These are phyloP conservation scores for Scopus umbretta DNA, from an alignment of 2,113 vertebrate genomes.

Conservation along the genomic window DNA sequence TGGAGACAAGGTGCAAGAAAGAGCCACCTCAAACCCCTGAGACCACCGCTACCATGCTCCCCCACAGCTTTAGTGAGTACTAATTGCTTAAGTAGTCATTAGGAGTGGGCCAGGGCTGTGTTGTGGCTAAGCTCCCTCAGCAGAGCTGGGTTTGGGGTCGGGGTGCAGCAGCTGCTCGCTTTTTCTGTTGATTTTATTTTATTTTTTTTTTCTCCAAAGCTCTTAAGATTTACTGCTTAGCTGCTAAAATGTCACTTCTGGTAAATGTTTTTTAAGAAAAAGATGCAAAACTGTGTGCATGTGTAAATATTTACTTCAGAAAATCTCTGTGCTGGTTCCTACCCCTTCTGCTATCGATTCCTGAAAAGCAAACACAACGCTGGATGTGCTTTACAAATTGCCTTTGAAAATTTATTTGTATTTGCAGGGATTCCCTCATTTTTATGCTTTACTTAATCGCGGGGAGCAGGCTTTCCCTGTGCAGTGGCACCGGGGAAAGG, in stretches of 20 bases:
- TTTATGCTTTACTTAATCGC: neutral
- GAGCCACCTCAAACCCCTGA: neutral
- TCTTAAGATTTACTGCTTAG: accelerated
- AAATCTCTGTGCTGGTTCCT: neutral
- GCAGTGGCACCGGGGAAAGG: neutral
- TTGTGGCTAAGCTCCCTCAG: neutral
- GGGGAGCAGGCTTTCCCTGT: accelerated
- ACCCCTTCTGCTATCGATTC: neutral
- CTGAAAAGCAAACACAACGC: neutral
- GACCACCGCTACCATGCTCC: accelerated
- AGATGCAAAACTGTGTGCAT: accelerated
- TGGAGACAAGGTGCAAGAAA: neutral
- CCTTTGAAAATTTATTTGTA: neutral
- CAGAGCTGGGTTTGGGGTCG: neutral
- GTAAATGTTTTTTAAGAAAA: neutral
- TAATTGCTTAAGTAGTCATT: neutral
- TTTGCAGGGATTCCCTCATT: neutral
- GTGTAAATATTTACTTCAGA: neutral
- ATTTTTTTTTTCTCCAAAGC: neutral
- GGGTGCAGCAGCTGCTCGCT: accelerated
- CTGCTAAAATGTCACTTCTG: neutral
- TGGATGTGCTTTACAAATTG: accelerated
- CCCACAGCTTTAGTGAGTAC: accelerated
- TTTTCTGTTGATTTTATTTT: accelerated
- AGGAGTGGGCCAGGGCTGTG: neutral